Evolutionary conservation across 1,140 invertebrate species (phyloP).

Genomic region (Zaprionus taronus): DNA sequence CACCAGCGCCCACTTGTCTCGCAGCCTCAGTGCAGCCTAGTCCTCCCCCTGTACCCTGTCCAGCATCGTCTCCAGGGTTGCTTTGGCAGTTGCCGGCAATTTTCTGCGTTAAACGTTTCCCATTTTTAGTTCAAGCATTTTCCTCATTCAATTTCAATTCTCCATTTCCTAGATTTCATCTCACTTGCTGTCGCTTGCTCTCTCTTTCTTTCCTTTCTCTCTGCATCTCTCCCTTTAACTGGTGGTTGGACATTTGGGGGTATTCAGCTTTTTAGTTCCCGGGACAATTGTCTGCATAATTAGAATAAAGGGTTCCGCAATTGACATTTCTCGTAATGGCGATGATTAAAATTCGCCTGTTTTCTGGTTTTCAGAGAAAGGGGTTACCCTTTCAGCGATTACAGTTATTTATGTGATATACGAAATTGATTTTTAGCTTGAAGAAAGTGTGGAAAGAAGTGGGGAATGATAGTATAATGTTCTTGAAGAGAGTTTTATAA

Average conservation of each 20-base stretch:
- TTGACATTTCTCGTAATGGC: conserved; percentile 69
- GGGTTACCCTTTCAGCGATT: conserved; percentile 14
- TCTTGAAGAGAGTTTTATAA: too few relatives aligned
- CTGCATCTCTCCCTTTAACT: conserved; percentile 9
- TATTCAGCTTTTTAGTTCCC: conserved; percentile 36
- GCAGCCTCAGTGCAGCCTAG: neutral
- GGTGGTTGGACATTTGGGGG: conserved; percentile 32
- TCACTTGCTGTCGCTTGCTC: neutral
- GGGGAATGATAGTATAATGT: too few relatives aligned
- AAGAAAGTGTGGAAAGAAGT: neutral
- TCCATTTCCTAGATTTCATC: conserved; percentile 14
- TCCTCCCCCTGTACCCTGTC: neutral
- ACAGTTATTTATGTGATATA: conserved; percentile 1
- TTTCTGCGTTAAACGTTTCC: conserved; percentile 73
- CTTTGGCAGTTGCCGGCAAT: conserved; percentile 47
- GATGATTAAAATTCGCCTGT: conserved; percentile 64
- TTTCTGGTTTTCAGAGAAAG: conserved; percentile 8
- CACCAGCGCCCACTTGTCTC: conserved; percentile 59
- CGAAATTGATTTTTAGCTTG: neutral
- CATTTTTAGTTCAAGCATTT: conserved; percentile 52
- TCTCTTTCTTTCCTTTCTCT: conserved; percentile 1
- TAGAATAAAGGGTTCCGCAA: conserved; percentile 72
- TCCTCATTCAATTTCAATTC: conserved; percentile 19
- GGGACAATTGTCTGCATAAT: conserved; percentile 80
- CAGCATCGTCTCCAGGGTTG: conserved; percentile 51